A percentile compares a stretch with the other conserved stretches of the same genome.
phyloP scores from a whole-genome alignment of 30 jellyfish, hydroid and myxozoan species.

The Sanderia malayensis region DNA sequence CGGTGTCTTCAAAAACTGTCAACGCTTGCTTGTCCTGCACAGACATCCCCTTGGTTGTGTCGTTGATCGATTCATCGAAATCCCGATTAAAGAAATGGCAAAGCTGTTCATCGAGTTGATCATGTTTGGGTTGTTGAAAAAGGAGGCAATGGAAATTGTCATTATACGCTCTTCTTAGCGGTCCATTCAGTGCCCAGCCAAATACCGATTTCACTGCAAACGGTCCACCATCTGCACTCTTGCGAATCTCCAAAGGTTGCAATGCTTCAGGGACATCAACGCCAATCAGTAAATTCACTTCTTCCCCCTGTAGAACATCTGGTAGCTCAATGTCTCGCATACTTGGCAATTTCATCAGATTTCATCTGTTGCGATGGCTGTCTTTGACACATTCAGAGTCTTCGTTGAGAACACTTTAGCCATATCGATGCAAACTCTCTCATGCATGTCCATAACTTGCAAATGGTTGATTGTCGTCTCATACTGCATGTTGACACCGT shows the following conservation, averaged over 20 bases:
- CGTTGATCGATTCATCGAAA: not conserved
- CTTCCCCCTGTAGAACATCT: not conserved
- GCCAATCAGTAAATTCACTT: not conserved
- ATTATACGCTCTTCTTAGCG: not conserved
- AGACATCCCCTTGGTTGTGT: conserved; percentile 1
- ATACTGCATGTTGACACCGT: not conserved
- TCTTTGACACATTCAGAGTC: not conserved
- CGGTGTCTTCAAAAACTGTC: not conserved
- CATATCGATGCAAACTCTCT: not conserved
- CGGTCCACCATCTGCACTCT: not conserved
- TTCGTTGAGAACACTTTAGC: not conserved
- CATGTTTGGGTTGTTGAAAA: not conserved
- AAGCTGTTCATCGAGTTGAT: not conserved
- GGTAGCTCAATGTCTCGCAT: not conserved
- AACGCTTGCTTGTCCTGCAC: conserved; percentile 1
- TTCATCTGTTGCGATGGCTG: conserved; percentile 2
- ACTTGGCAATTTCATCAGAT: not conserved
- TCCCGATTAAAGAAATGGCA: conserved; percentile 1
- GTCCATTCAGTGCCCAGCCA: conserved; percentile 4
- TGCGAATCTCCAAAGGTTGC: conserved; percentile 2
- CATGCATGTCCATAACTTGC: conserved; percentile 1
- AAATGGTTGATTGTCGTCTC: conserved; percentile 1
- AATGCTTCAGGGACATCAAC: conserved; percentile 1
- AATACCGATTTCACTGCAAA: not conserved
- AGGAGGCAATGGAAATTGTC: not conserved